Percentiles rank a stretch among this genome's conserved stretches.
These are phyloP conservation scores for Acromyrmex echinatior DNA, from an alignment of 1,140 invertebrate genomes.

Conservation along the genomic window DNA sequence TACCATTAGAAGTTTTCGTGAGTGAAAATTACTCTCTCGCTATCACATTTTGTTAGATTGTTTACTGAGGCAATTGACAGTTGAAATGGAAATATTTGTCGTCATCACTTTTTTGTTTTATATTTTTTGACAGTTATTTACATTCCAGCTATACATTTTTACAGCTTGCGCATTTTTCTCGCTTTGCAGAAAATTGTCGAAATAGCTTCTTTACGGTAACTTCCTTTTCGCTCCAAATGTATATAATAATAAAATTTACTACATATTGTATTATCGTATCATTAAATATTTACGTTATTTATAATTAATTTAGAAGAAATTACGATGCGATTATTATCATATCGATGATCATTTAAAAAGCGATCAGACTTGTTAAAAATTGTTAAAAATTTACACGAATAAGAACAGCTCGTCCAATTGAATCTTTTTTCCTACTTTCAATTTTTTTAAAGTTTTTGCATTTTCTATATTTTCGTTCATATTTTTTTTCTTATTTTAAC, in stretches of 20 bases:
- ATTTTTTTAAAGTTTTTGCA: not conserved
- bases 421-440: not conserved
- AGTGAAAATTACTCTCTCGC: conserved; percentile 23
- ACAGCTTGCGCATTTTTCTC: not conserved
- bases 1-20: conserved; percentile 72
- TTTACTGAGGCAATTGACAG: conserved; percentile 6
- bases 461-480: not conserved
- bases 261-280: not conserved
- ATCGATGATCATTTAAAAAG: conserved; percentile 11
- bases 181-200: not conserved
- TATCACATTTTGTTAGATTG: conserved; percentile 34
- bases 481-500: not conserved
- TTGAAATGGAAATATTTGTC: conserved; percentile 44
- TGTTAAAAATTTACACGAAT: not conserved
- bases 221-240: not conserved
- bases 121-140: conserved; percentile 15
- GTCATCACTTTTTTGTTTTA: conserved; percentile 15
- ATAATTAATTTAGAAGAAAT: conserved; percentile 15
- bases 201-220: not conserved
- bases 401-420: conserved; percentile 23
- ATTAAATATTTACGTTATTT: not conserved
- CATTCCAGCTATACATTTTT: not conserved
- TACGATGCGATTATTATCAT: not conserved
- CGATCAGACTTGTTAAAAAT: not conserved
- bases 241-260: conserved; percentile 1